Evolutionary conservation across 2,113 vertebrate genomes (phyloP).

Genomic region (Phyllostomus hastatus): DNA sequence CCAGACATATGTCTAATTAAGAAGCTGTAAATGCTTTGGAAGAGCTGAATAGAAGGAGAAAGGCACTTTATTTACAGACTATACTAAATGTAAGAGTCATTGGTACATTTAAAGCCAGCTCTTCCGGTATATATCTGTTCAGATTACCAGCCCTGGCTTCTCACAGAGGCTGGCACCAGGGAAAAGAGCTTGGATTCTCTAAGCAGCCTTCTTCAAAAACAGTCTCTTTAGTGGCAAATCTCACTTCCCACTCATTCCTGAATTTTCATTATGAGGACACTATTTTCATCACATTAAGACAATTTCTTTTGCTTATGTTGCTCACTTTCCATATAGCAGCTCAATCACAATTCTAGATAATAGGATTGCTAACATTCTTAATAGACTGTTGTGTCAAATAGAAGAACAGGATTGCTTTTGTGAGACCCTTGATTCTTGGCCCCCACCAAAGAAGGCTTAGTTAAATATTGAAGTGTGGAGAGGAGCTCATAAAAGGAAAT

Average conservation of each 20-base stretch:
- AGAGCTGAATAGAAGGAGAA: slow-evolving; percentile 63
- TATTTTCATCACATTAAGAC: slow-evolving; percentile 19
- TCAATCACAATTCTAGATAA: background rate
- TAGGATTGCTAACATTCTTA: background rate
- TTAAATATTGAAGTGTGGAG: background rate
- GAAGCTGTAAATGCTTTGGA: slow-evolving; percentile 78
- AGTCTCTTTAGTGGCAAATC: background rate
- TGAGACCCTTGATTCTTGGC: background rate
- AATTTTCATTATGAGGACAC: background rate
- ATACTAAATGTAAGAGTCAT: slow-evolving; percentile 39
- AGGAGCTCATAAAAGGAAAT: background rate
- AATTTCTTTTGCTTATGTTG: background rate
- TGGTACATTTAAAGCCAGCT: background rate
- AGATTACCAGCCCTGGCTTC: background rate
- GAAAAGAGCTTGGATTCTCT: background rate
- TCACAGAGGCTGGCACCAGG: background rate
- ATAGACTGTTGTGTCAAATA: background rate
- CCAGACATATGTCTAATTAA: slow-evolving; percentile 83
- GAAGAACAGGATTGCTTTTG: background rate
- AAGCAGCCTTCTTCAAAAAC: background rate
- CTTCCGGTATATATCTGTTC: slow-evolving; percentile 2
- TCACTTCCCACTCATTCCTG: background rate
- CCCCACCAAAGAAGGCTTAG: background rate
- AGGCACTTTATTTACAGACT: slow-evolving; percentile 70
- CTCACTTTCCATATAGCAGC: background rate